A percentile compares a stretch with the other conserved stretches of the same genome.
These are phyloP conservation scores for Beroe forskalii DNA, from an alignment of 37 sponge, comb jelly and placozoan species.

Conservation along the genomic window DNA sequence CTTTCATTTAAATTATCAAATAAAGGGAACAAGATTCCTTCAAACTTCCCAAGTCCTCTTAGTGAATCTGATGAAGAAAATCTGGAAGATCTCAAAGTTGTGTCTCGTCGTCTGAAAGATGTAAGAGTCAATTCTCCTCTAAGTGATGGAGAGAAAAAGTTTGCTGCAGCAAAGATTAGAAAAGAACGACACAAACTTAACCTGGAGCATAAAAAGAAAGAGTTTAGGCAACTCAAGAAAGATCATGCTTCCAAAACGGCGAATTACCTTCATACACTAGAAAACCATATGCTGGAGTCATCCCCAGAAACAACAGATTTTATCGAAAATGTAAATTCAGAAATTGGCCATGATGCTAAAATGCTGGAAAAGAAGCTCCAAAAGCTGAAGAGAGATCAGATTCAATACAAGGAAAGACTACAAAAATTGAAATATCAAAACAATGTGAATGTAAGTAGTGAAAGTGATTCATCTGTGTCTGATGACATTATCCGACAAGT, in stretches of 20 bases:
- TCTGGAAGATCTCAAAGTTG: slow-evolving; percentile 8
- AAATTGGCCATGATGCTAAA: slow-evolving; percentile 29
- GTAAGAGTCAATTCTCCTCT: slow-evolving; percentile 38
- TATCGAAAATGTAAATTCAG: slow-evolving; percentile 48
- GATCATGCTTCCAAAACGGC: slow-evolving; percentile 51
- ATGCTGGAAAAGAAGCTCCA: slow-evolving; percentile 51
- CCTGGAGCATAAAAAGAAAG: slow-evolving; percentile 27
- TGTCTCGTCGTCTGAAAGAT: slow-evolving; percentile 41
- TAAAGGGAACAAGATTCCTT: slow-evolving; percentile 21
- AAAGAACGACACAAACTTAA: slow-evolving; percentile 60
- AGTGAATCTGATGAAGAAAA: slow-evolving; percentile 61
- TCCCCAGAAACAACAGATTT: slow-evolving; percentile 62
- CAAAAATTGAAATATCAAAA: slow-evolving; percentile 54
- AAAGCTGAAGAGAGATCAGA: slow-evolving; percentile 48
- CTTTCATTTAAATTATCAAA: background rate
- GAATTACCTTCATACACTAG: slow-evolving; percentile 31
- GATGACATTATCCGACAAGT: background rate
- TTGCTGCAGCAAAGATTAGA: background rate
- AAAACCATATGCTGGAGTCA: slow-evolving; percentile 61
- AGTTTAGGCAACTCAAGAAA: background rate
- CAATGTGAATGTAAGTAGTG: slow-evolving; percentile 9
- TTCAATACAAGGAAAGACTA: slow-evolving; percentile 18
- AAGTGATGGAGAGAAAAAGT: slow-evolving; percentile 12
- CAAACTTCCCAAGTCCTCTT: slow-evolving; percentile 49
- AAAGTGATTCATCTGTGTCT: slow-evolving; percentile 24